A percentile compares a stretch with the other conserved stretches of the same genome.
Evolutionary conservation across 1,140 invertebrate genomes (phyloP).

Genomic region (Papilio dardanus): DNA sequence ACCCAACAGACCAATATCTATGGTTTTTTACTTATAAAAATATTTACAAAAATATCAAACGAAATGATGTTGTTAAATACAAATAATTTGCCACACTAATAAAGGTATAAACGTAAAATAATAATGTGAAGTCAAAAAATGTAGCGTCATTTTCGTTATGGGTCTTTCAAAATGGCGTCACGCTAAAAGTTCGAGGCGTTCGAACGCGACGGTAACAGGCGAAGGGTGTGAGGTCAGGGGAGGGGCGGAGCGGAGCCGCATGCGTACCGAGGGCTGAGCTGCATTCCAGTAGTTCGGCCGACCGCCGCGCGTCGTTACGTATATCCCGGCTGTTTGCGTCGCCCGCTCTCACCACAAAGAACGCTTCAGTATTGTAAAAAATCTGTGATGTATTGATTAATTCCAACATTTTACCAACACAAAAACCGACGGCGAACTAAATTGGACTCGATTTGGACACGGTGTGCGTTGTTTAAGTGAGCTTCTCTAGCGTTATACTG

Average conservation of each 20-base stretch:
- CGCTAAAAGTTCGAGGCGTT: constrained; percentile 54
- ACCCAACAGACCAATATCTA: not conserved
- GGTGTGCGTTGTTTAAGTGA: constrained; percentile 54
- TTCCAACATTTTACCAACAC: constrained; percentile 70
- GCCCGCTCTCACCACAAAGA: constrained; percentile 77
- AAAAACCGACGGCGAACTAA: constrained; percentile 50
- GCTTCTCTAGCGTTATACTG: constrained; percentile 55
- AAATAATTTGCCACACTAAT: not conserved
- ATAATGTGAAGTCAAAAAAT: not conserved
- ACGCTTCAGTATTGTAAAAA: constrained; percentile 80
- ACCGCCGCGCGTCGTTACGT: constrained; percentile 70
- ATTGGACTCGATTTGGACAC: constrained; percentile 44
- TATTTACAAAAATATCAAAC: not conserved
- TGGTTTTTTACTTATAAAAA: not conserved
- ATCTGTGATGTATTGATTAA: constrained; percentile 83
- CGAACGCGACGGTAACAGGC: constrained; percentile 62
- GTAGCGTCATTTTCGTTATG: constrained; percentile 31
- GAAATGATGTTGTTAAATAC: not conserved
- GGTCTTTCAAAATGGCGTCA: constrained; percentile 54
- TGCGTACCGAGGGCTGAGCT: constrained; percentile 67
- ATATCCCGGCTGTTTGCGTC: constrained; percentile 52
- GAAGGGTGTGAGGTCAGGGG: constrained; percentile 46
- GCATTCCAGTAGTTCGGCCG: constrained; percentile 77
- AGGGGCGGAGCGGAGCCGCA: constrained; percentile 59
- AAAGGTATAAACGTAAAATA: not conserved